Evolutionary conservation across 2,113 vertebrate species (phyloP), one percentile per base, ranked within the genome.

Genomic region (Saguinus imperator): DNA sequence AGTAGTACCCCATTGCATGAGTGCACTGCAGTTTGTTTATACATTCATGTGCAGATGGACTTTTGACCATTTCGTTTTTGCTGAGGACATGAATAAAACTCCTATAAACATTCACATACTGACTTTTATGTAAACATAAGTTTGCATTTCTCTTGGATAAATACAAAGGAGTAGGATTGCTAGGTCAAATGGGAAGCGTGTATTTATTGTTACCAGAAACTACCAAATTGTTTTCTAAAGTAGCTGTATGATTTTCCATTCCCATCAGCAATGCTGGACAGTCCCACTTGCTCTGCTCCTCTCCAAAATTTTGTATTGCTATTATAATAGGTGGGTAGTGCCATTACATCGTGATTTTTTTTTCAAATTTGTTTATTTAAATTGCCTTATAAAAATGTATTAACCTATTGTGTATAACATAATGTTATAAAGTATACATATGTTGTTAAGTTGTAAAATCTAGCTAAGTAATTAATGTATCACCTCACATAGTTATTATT

Each of bases 101-200:
- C 9, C 8, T 91, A 1, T 76, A 84, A 95, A 45, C 25, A 81
- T 82, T 45, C 0, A 85, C n/a, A 50, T 76, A 29, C 11, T 83
- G 3, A 1, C 68, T 89, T 95, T 79, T 80, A n/a, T 73, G 12
- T 76, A 32, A 80, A 73, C 23, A 14, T 48, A 70, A 50, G 1
- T 73, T 91, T 91, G 93, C 20, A 83, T 91, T 84, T 90, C 21
- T 80, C 35, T 80, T 80, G 55, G n/a, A 45, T 88, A 66, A 79
- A 92, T 75, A 58, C 50, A 6, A 48, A 76, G 35, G 50, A 88
- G 37, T 43, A 93, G 27, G 9, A 88, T 40, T 57, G 0, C 6
- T 88, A 18, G 16, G 12, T 58, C 11, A 91, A 80, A 79, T 82
- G 16, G 8, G 6, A 89, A 96, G 21, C 70, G 1, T 82, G 61